These are phyloP conservation scores for Anniella stebbinsi DNA, from an alignment of 2,797 vertebrate genomes.

Conservation along the genomic window DNA sequence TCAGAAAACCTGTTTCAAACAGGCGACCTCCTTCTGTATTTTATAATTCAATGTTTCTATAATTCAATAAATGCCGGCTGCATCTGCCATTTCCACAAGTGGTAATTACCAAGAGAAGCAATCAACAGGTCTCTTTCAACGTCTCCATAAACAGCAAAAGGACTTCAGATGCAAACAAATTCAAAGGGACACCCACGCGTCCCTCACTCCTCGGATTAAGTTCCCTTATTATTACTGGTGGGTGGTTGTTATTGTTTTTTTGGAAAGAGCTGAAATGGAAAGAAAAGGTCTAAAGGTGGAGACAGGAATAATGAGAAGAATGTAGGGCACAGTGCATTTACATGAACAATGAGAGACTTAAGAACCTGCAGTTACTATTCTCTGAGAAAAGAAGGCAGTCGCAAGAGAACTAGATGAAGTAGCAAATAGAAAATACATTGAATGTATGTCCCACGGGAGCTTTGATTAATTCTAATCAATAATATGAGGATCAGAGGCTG, in stretches of 20 bases:
- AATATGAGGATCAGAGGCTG: not conserved
- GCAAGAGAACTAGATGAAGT: not conserved
- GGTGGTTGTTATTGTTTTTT: conserved; percentile 1
- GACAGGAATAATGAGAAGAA: not conserved
- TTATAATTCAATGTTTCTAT: conserved; percentile 35
- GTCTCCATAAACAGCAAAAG: conserved; percentile 49
- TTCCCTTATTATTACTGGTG: conserved; percentile 3
- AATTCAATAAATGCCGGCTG: conserved; percentile 69
- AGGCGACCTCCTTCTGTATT: not conserved
- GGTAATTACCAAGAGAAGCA: conserved; percentile 60
- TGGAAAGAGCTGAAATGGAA: not conserved
- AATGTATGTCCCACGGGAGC: not conserved
- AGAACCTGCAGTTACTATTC: conserved; percentile 3
- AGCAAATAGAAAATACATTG: not conserved
- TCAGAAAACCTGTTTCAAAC: conserved; percentile 28
- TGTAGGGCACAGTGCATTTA: conserved; percentile 20
- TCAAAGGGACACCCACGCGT: conserved; percentile 29
- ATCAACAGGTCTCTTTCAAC: conserved; percentile 63
- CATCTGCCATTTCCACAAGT: conserved; percentile 43
- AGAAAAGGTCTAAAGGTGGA: not conserved
- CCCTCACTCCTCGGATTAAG: conserved; percentile 10
- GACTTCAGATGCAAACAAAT: conserved; percentile 48
- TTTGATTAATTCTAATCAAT: conserved; percentile 7
- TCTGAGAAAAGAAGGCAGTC: not conserved
- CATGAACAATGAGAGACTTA: not conserved